phyloP scores from a whole-genome alignment of 2,113 vertebrate genomes.

The Isichthys henryi region DNA sequence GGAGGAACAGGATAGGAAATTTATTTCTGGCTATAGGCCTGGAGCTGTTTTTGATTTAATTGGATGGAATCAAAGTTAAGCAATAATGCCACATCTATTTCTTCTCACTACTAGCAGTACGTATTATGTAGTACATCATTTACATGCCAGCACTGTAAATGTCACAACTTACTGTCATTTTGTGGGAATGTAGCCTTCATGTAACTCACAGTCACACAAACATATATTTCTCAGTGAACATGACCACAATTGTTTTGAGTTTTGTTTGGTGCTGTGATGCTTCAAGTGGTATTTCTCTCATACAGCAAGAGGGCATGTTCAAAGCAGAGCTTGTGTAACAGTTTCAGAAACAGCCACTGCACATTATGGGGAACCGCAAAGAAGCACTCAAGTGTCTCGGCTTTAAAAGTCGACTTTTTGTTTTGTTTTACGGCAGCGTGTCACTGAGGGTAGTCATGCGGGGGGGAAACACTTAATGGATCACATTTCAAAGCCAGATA shows the following conservation, averaged over 20 bases:
- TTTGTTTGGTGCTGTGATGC: neutral
- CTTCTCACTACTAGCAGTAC: neutral
- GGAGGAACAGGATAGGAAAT: neutral
- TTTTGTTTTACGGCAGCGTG: slow-evolving; percentile 25
- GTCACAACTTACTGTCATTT: neutral
- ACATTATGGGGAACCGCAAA: neutral
- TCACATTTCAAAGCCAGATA: slow-evolving; percentile 54
- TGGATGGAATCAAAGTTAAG: neutral
- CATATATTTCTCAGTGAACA: neutral
- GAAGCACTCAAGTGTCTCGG: neutral
- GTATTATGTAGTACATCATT: neutral
- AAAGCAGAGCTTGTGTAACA: neutral
- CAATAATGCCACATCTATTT: neutral
- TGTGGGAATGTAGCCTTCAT: neutral
- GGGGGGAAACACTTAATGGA: slow-evolving; percentile 11
- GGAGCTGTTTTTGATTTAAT: neutral
- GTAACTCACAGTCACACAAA: neutral
- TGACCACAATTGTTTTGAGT: neutral
- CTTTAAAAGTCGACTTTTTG: slow-evolving; percentile 15
- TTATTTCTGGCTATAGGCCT: neutral
- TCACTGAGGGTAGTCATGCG: slow-evolving; percentile 17
- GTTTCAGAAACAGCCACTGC: neutral
- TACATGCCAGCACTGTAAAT: neutral
- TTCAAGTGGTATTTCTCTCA: neutral
- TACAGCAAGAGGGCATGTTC: neutral